A percentile compares a stretch with the other conserved stretches of the same genome.
These are phyloP conservation scores for Limenitis arthemis DNA, from an alignment of 2,888 invertebrate species.

Conservation along the genomic window DNA sequence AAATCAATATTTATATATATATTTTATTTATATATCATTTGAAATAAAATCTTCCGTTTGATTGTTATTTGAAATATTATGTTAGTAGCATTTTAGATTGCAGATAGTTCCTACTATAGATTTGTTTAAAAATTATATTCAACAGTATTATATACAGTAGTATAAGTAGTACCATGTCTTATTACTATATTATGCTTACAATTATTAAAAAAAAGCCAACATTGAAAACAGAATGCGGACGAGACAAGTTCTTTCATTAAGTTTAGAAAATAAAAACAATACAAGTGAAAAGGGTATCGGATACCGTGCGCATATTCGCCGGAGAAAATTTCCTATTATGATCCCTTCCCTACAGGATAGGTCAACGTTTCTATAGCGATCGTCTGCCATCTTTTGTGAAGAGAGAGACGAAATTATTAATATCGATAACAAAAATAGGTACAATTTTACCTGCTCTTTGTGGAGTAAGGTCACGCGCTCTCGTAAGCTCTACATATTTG, in stretches of 20 bases:
- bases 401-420: slow-evolving; percentile 2
- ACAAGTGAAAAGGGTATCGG: slow-evolving; percentile 69
- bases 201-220: slow-evolving; percentile 1
- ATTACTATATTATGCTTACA: not conserved
- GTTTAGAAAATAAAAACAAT: slow-evolving; percentile 69
- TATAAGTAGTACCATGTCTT: not conserved
- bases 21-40: too few relatives aligned
- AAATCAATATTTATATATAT: too few relatives aligned
- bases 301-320: slow-evolving; percentile 60
- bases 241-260: slow-evolving; percentile 68
- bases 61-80: too few relatives aligned
- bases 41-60: too few relatives aligned
- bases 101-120: too few relatives aligned
- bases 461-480: not conserved
- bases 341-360: slow-evolving; percentile 59
- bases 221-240: slow-evolving; percentile 58
- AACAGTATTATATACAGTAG: not conserved
- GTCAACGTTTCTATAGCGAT: slow-evolving; percentile 54
- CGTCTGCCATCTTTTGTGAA: slow-evolving; percentile 45
- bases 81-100: too few relatives aligned
- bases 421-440: not conserved
- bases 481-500: slow-evolving; percentile 8
- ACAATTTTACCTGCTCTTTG: not conserved
- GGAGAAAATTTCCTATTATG: slow-evolving; percentile 67
- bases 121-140: too few relatives aligned